Percentiles rank a stretch among this genome's conserved stretches.
phyloP scores from a whole-genome alignment of 2,797 vertebrate genomes.

The Coccyzus lansbergi region DNA sequence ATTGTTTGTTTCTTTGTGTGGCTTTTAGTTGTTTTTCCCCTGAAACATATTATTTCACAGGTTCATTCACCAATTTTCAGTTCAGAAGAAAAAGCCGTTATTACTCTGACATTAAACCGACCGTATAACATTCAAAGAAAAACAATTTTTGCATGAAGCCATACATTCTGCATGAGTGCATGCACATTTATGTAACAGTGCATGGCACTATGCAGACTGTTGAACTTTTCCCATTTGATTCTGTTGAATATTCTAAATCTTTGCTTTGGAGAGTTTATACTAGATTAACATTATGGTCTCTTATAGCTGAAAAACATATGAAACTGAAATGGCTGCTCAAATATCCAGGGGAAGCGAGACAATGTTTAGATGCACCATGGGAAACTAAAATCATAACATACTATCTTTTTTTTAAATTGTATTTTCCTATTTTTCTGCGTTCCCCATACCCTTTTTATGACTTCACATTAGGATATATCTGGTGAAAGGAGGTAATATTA shows the following conservation, averaged over 20 bases:
- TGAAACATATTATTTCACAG: not conserved
- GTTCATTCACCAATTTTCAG: not conserved
- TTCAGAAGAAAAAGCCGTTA: not conserved
- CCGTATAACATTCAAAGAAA: not conserved
- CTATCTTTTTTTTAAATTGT: not conserved
- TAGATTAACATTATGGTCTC: not conserved
- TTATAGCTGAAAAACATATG: not conserved
- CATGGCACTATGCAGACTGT: not conserved
- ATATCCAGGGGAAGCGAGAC: not conserved
- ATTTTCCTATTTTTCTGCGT: not conserved
- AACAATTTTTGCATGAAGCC: not conserved
- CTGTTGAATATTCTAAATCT: not conserved
- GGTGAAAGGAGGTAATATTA: not conserved
- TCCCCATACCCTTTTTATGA: not conserved
- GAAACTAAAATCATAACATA: not conserved
- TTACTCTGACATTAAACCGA: not conserved
- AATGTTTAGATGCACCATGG: fast-evolving
- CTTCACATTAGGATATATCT: not conserved
- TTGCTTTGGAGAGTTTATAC: not conserved
- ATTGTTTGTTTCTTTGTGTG: not conserved
- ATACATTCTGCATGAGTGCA: not conserved
- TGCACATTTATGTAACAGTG: not conserved
- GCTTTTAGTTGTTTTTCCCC: not conserved
- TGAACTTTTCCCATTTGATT: not conserved
- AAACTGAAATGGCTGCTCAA: not conserved